Base-by-base conservation (phyloP, 2,797 vertebrate genomes). In the Anabacerthia variegaticeps region DNA sequence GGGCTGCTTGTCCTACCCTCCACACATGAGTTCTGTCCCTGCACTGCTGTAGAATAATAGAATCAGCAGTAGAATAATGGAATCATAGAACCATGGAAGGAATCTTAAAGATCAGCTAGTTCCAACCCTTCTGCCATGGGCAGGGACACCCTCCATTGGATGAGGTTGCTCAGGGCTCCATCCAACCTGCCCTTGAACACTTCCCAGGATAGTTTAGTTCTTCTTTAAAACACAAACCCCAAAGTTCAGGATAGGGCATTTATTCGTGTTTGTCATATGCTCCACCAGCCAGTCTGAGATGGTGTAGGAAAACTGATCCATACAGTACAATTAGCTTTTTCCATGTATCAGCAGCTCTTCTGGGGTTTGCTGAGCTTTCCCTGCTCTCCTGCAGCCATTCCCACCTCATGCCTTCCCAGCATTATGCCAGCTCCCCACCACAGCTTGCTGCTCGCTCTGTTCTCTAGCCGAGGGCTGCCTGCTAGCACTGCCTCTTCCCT, bases 311-410 rank as follows among this genome's bases (percentile, higher is more conserved):
- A 52, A 14, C 32, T 88, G 59, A 73, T 83, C 54, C 13, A 7
- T 4, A 0, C 2, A 0, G 12, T 56, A 26, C 12, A 12, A 75
- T 63, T 28, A 63, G 36, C 18, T 63, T 71, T 82, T 82, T 30
- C 49, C 0, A 0, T 61, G 41, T 54, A 43, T 86, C 83, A 68
- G 88, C 69, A 89, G 85, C 62, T 88, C 49, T 61, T 86, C 23
- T 69, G 71, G 69, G 19, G 36, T 92, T 61, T 94, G 73, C 85
- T 94, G 90, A 95, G 88, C 76, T 92, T 85, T 84, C 58, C 66
- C 73, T 54, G 76, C 83, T 72, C 19, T 88, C 69, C 90, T 65
- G 17, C 83, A 54, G 54, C 30, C 58, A 8, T 86, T 80, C 49
- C 79, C 48, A 59, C 52, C 85, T 88, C 72, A 56, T 48, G 72